Evolutionary conservation across 2,113 vertebrate genomes (phyloP).

Genomic region (Siniperca knerii): DNA sequence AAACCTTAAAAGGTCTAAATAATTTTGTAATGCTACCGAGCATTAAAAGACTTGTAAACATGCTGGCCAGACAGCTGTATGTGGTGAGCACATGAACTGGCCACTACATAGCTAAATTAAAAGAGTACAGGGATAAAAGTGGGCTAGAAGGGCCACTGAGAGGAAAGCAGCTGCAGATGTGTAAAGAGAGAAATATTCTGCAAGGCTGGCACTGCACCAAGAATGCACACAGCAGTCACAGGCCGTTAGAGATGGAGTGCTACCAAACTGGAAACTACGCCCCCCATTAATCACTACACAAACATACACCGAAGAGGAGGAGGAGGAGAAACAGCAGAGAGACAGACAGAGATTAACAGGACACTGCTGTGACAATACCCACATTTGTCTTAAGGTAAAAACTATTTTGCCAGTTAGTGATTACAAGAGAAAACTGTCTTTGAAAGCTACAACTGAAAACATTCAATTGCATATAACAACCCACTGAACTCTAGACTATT

Average conservation of each 20-base stretch:
- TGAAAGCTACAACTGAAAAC: neutral
- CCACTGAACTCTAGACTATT: neutral
- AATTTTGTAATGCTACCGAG: slow-evolving; percentile 4
- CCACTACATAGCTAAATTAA: slow-evolving; percentile 1
- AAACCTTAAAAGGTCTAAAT: slow-evolving; percentile 31
- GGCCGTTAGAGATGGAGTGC: slow-evolving; percentile 66
- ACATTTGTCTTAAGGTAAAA: neutral
- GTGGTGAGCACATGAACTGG: neutral
- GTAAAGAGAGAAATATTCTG: slow-evolving; percentile 69
- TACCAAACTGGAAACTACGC: slow-evolving; percentile 63
- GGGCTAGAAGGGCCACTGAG: slow-evolving; percentile 15
- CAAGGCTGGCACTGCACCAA: slow-evolving; percentile 71
- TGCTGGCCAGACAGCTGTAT: slow-evolving; percentile 29
- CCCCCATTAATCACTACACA: slow-evolving; percentile 69
- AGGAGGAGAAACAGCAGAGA: slow-evolving; percentile 14
- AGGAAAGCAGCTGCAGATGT: slow-evolving; percentile 74
- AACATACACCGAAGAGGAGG: slow-evolving; percentile 58
- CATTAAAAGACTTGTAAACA: slow-evolving; percentile 45
- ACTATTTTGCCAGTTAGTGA: neutral
- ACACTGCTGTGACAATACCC: slow-evolving; percentile 5
- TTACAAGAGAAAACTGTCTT: neutral
- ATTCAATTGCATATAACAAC: neutral
- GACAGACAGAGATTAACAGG: slow-evolving; percentile 19
- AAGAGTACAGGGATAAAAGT: slow-evolving; percentile 15
- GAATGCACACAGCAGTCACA: slow-evolving; percentile 79